Evolutionary conservation across 2,888 invertebrate genomes (phyloP).

Genomic region (Achlya flavicornis): DNA sequence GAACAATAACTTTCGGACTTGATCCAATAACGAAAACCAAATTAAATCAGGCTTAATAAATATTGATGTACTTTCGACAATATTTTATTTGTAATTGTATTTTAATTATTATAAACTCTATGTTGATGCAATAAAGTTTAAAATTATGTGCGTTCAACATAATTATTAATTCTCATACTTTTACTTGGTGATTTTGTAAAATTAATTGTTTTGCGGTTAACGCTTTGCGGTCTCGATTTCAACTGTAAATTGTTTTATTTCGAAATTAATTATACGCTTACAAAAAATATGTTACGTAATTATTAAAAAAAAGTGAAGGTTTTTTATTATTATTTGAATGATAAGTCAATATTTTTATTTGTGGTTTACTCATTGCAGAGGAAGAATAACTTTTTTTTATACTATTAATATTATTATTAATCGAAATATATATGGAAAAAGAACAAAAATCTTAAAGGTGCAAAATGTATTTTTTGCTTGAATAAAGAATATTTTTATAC

Average conservation of each 20-base stretch:
- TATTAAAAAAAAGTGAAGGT: background rate
- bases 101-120: background rate
- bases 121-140: background rate
- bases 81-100: background rate
- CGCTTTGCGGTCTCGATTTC: conserved; percentile 22
- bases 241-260: conserved; percentile 12
- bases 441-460: too few relatives aligned
- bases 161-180: conserved; percentile 21
- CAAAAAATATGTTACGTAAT: background rate
- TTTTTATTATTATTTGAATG: too few relatives aligned
- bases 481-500: too few relatives aligned
- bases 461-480: too few relatives aligned
- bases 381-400: too few relatives aligned
- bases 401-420: too few relatives aligned
- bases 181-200: conserved; percentile 36
- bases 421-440: too few relatives aligned
- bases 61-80: background rate
- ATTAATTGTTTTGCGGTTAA: conserved; percentile 37
- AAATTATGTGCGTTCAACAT: conserved; percentile 15
- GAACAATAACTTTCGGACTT: background rate
- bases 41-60: background rate
- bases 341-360: too few relatives aligned
- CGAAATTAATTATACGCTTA: conserved; percentile 6
- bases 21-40: background rate
- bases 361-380: too few relatives aligned